These are phyloP conservation scores for Trichomycterus rosablanca DNA, from an alignment of 2,113 vertebrate genomes.

Conservation along the genomic window DNA sequence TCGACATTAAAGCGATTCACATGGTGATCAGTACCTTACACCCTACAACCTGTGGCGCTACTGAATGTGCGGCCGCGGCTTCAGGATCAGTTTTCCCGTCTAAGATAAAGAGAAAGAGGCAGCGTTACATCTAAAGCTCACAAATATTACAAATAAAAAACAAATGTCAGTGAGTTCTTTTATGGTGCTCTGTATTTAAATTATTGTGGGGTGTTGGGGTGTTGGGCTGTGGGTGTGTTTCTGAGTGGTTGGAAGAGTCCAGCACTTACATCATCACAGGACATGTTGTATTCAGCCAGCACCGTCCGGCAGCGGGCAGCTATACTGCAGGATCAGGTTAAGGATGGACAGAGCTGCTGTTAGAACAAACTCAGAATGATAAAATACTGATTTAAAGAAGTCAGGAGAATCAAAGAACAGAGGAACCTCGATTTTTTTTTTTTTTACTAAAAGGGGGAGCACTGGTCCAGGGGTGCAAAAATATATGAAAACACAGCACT, in stretches of 20 bases:
- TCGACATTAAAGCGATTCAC: background rate
- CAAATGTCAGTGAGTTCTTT: background rate
- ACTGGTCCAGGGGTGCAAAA: too few species aligned
- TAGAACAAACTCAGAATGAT: too few species aligned
- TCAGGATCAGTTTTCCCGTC: conserved; percentile 97
- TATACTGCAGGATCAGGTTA: conserved; percentile 82
- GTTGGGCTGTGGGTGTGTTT: too few species aligned
- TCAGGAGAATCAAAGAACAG: too few species aligned
- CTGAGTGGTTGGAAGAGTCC: too few species aligned
- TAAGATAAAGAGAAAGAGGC: conserved; percentile 56
- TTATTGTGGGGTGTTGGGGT: too few species aligned
- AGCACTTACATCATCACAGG: conserved; percentile 95
- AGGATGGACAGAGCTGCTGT: conserved; percentile 52
- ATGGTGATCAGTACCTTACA: conserved; percentile 17
- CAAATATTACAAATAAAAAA: background rate
- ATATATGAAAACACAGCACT: too few species aligned
- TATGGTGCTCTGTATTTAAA: too few species aligned
- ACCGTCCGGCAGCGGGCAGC: conserved; percentile 95
- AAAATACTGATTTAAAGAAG: too few species aligned
- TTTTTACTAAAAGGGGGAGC: too few species aligned
- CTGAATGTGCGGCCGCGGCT: conserved; percentile 93
- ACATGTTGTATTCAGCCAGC: conserved; percentile 99
- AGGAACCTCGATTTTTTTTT: too few species aligned
- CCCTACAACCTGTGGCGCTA: conserved; percentile 55
- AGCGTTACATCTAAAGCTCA: background rate